Evolutionary conservation across 2,888 invertebrate species (phyloP).

Genomic region (Creontiades dilutus): DNA sequence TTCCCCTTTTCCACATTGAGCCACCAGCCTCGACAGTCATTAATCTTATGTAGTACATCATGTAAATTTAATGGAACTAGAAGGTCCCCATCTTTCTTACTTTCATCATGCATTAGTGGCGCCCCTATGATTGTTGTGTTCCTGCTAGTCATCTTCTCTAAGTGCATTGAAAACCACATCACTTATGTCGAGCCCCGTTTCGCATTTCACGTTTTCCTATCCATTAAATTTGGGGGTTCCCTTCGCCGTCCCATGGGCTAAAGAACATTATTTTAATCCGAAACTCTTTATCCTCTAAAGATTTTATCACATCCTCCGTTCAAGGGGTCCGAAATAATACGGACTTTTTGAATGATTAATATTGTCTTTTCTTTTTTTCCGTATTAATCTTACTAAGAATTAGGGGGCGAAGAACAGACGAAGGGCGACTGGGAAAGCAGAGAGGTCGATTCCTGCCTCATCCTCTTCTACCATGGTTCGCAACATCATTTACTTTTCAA

Average conservation of each 20-base stretch:
- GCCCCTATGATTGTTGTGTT: slow-evolving; percentile 48
- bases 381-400: slow-evolving; percentile 30
- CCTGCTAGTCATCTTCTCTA: slow-evolving; percentile 58
- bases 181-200: background rate
- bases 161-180: slow-evolving; percentile 51
- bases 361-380: slow-evolving; percentile 29
- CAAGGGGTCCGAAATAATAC: background rate
- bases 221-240: slow-evolving; percentile 51
- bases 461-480: slow-evolving; percentile 14
- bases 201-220: slow-evolving; percentile 21
- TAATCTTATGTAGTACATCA: slow-evolving; percentile 55
- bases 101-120: slow-evolving; percentile 60
- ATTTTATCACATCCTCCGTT: slow-evolving; percentile 34
- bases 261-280: slow-evolving; percentile 61
- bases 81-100: slow-evolving; percentile 61
- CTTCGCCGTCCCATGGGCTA: slow-evolving; percentile 24
- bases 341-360: slow-evolving; percentile 43
- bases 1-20: background rate
- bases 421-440: slow-evolving; percentile 21
- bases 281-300: slow-evolving; percentile 20
- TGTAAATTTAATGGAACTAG: slow-evolving; percentile 60
- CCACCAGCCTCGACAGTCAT: slow-evolving; percentile 9
- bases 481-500: slow-evolving; percentile 66
- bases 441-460: slow-evolving; percentile 34
- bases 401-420: background rate